These are phyloP conservation scores for Morone saxatilis DNA, from an alignment of 2,113 vertebrate genomes.

Conservation along the genomic window DNA sequence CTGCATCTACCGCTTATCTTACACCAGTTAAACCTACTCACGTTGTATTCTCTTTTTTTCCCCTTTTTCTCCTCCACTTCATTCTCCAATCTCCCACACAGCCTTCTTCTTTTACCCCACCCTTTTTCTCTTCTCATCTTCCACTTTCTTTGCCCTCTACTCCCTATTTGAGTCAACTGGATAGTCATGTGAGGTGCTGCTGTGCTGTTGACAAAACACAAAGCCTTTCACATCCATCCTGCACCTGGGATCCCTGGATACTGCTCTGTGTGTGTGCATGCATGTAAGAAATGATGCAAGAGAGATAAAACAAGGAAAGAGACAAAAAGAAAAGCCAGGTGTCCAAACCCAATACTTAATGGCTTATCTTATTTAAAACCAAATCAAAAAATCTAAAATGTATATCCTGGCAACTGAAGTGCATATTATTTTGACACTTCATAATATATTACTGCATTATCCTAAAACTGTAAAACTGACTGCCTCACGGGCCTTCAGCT, in stretches of 20 bases:
- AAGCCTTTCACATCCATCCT: slow-evolving; percentile 82
- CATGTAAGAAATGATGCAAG: slow-evolving; percentile 10
- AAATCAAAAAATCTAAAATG: no score
- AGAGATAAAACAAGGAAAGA: not conserved
- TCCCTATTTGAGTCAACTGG: slow-evolving; percentile 48
- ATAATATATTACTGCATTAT: not conserved
- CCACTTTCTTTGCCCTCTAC: slow-evolving; percentile 35
- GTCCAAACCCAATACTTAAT: not conserved
- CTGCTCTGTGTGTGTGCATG: slow-evolving; percentile 69
- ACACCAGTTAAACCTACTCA: not conserved
- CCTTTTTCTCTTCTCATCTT: slow-evolving; percentile 24
- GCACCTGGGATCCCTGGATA: slow-evolving; percentile 89
- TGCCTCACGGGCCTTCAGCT: not conserved
- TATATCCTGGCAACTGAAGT: not conserved
- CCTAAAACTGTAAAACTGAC: not conserved
- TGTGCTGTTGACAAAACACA: slow-evolving; percentile 85
- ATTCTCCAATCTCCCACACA: not conserved
- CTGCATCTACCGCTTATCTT: not conserved
- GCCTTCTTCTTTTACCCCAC: not conserved
- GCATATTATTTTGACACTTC: not conserved
- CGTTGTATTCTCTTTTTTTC: not conserved
- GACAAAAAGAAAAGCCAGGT: not conserved
- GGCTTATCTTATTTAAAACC: no score
- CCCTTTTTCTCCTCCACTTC: not conserved
- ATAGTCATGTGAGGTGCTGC: slow-evolving; percentile 82